phyloP scores from a whole-genome alignment of 2,113 vertebrate genomes.

The Rhodinocichla rosea region DNA sequence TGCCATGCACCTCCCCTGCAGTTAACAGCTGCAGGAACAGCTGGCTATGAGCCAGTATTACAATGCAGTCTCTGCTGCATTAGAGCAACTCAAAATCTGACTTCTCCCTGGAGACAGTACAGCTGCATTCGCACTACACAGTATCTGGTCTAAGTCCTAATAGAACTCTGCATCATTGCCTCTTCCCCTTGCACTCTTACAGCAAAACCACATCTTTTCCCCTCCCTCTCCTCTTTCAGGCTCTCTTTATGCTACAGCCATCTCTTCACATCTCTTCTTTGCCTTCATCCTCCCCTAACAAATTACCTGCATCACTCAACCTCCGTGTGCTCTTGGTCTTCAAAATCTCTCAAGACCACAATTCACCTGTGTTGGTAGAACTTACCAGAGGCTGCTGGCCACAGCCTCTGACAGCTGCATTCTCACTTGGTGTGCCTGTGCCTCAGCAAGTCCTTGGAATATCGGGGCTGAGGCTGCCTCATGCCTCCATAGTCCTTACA shows the following conservation, averaged over 20 bases:
- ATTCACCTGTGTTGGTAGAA: background rate
- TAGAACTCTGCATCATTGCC: background rate
- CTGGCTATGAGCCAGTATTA: background rate
- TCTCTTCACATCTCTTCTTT: background rate
- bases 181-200: background rate
- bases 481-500: background rate
- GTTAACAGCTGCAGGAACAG: background rate
- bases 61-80: background rate
- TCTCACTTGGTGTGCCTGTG: background rate
- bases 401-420: background rate
- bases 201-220: background rate
- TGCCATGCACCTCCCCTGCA: background rate
- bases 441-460: background rate
- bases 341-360: background rate
- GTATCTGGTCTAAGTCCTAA: background rate
- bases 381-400: background rate
- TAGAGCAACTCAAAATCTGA: background rate
- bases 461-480: accelerated
- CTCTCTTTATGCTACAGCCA: background rate
- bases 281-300: background rate
- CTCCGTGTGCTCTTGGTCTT: background rate
- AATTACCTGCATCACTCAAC: background rate
- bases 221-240: background rate
- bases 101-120: background rate
- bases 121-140: background rate